A percentile compares a stretch with the other conserved stretches of the same genome.
Conservation (phyloP, 1,140 invertebrate species). For the Mya arenaria region DNA sequence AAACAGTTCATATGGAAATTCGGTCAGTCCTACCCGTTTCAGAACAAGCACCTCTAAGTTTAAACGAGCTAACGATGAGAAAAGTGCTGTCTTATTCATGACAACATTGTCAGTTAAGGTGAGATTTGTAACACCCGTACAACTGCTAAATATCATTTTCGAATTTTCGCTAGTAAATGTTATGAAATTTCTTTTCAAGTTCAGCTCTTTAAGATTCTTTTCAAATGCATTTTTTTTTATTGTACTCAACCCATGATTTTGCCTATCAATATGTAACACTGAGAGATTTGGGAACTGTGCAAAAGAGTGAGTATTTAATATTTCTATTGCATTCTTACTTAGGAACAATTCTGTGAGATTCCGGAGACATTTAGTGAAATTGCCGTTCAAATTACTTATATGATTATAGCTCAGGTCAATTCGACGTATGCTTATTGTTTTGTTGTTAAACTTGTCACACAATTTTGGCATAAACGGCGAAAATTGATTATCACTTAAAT, state of each 20-base stretch:
- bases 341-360: neutral
- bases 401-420: neutral
- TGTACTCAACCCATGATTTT: neutral
- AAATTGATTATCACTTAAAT: neutral
- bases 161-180: neutral
- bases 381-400: neutral
- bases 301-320: neutral
- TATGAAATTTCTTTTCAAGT: neutral
- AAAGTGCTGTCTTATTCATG: neutral
- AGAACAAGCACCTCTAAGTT: neutral
- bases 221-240: neutral
- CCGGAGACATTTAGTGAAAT: neutral
- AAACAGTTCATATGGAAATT: neutral
- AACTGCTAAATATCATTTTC: neutral
- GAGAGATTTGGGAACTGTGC: neutral
- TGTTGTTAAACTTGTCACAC: neutral
- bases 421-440: neutral
- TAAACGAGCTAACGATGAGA: neutral
- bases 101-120: neutral
- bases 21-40: neutral
- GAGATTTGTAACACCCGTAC: neutral
- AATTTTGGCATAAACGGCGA: constrained; percentile 1
- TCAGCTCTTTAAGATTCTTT: neutral
- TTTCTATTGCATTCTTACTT: neutral
- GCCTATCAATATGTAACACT: neutral